Percentiles rank a stretch among this genome's conserved stretches.
These are phyloP conservation scores for human DNA, from an alignment of 2,113 vertebrate species.

Conservation along the genomic window DNA sequence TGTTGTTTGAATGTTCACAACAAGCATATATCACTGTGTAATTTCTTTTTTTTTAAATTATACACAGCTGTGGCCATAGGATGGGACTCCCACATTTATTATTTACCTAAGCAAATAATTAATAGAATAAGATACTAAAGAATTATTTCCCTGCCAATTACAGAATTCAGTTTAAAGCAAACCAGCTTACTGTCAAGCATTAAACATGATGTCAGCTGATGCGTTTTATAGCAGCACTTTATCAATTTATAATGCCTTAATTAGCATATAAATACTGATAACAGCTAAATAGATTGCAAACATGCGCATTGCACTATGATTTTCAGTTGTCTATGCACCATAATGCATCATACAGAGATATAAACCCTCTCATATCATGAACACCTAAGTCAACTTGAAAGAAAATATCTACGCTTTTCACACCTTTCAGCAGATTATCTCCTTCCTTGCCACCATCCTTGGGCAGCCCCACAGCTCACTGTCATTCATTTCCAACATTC, in stretches of 20 bases:
- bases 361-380: not conserved
- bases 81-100: not conserved
- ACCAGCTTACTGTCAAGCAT: conserved; percentile 11
- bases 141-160: conserved; percentile 28
- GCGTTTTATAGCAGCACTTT: not conserved
- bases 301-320: not conserved
- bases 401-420: not conserved
- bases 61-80: not conserved
- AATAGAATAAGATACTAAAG: not conserved
- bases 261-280: conserved; percentile 62
- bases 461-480: not conserved
- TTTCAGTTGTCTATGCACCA: not conserved
- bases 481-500: not conserved
- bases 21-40: not conserved
- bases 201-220: not conserved
- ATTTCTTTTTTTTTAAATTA: not conserved
- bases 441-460: not conserved
- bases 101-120: not conserved
- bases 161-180: conserved; percentile 18
- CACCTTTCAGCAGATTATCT: not conserved
- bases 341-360: not conserved
- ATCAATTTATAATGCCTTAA: conserved; percentile 15
- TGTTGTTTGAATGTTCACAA: not conserved
- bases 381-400: not conserved
- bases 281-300: not conserved